Evolutionary conservation across 1,140 invertebrate species (phyloP).

Genomic region (Pararge aegeria): DNA sequence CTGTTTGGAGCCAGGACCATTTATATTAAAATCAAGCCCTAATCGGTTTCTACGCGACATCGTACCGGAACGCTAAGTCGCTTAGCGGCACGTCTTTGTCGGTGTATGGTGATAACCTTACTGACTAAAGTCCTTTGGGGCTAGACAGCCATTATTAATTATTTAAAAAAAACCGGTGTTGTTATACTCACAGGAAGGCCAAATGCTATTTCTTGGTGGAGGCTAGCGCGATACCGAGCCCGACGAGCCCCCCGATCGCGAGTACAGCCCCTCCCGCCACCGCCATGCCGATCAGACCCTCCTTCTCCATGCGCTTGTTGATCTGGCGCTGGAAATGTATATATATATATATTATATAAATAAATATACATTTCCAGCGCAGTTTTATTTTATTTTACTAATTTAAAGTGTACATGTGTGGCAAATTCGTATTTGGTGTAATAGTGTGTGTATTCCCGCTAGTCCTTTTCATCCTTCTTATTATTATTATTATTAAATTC

Average conservation of each 20-base stretch:
- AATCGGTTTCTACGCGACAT: too few relatives aligned
- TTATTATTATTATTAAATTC: too few relatives aligned
- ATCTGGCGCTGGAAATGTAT: slow-evolving; percentile 86
- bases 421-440: slow-evolving; percentile 20
- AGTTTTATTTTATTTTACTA: too few relatives aligned
- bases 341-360: too few relatives aligned
- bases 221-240: slow-evolving; percentile 88
- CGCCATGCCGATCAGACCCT: slow-evolving; percentile 93
- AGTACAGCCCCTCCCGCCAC: slow-evolving; percentile 90
- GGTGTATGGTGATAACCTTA: too few relatives aligned
- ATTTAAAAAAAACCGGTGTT: not conserved
- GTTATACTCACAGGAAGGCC: slow-evolving; percentile 58
- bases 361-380: too few relatives aligned
- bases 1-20: too few relatives aligned
- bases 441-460: slow-evolving; percentile 19
- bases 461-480: slow-evolving; percentile 51
- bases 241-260: slow-evolving; percentile 89
- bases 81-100: too few relatives aligned
- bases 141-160: too few relatives aligned
- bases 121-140: too few relatives aligned
- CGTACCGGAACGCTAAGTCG: too few relatives aligned
- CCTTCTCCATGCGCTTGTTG: slow-evolving; percentile 93
- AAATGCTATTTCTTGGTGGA: slow-evolving; percentile 81
- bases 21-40: too few relatives aligned
- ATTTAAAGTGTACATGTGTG: slow-evolving; percentile 20